A percentile compares a stretch with the other conserved stretches of the same genome.
These are phyloP conservation scores for Lathamus discolor DNA, from an alignment of 2,113 vertebrate genomes.

Conservation along the genomic window DNA sequence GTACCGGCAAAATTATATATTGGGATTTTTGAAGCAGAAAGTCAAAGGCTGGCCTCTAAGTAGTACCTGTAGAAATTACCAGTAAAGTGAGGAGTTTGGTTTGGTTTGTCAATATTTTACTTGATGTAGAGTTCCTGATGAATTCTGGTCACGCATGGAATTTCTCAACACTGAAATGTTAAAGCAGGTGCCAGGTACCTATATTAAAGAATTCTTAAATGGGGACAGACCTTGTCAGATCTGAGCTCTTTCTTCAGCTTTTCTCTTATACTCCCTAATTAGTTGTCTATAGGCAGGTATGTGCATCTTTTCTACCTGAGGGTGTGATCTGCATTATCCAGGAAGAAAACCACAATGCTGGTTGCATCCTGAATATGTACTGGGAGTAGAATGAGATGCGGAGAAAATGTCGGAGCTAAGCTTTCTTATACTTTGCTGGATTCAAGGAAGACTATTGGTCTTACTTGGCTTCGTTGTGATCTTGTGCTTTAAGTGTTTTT, in stretches of 20 bases:
- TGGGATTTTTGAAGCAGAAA: neutral
- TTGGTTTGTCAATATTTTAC: neutral
- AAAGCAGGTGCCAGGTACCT: neutral
- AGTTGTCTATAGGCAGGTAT: neutral
- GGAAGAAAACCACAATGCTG: neutral
- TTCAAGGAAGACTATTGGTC: neutral
- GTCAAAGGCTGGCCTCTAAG: neutral
- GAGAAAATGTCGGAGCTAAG: neutral
- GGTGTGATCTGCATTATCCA: neutral
- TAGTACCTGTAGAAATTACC: neutral
- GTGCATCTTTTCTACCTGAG: neutral
- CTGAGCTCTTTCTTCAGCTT: neutral
- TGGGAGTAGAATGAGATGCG: neutral
- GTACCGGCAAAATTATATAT: neutral
- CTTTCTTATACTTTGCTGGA: neutral
- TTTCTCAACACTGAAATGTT: neutral
- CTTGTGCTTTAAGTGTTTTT: neutral
- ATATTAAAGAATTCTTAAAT: neutral
- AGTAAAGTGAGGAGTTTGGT: neutral
- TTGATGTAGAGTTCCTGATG: neutral
- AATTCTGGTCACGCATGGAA: fast-evolving
- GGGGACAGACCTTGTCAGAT: neutral
- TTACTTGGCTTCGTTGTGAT: neutral
- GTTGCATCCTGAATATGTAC: neutral
- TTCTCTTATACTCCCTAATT: neutral